These are phyloP conservation scores for Pagrus major DNA, from an alignment of 2,113 vertebrate genomes.

Conservation along the genomic window DNA sequence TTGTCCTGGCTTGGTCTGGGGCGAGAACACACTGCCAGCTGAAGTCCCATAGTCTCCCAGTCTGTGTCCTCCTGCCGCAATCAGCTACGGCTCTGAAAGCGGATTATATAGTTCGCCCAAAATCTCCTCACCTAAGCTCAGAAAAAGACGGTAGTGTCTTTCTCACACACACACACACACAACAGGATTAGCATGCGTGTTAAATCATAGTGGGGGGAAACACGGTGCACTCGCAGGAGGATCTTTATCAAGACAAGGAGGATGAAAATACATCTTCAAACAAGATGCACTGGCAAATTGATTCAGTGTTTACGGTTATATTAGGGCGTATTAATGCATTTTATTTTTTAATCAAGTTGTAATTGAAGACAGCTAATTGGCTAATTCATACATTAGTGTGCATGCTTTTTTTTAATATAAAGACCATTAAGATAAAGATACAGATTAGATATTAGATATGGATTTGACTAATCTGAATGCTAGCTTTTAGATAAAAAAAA, in stretches of 20 bases:
- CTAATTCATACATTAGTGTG: background rate
- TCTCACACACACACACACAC: slow-evolving; percentile 19
- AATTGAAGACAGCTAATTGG: background rate
- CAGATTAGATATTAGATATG: background rate
- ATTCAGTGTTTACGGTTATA: slow-evolving; percentile 28
- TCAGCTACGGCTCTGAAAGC: slow-evolving; percentile 43
- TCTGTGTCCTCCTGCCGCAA: slow-evolving; percentile 44
- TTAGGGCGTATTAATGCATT: background rate
- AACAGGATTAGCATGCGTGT: slow-evolving; percentile 72
- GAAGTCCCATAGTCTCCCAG: slow-evolving; percentile 36
- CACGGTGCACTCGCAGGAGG: slow-evolving; percentile 6
- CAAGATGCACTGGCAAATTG: slow-evolving; percentile 10
- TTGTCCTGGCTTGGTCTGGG: slow-evolving; percentile 1
- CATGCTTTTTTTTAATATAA: slow-evolving; percentile 6
- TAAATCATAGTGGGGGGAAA: slow-evolving; percentile 27
- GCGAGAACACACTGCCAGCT: slow-evolving; percentile 40
- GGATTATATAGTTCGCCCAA: slow-evolving; percentile 56
- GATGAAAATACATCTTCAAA: slow-evolving; percentile 36
- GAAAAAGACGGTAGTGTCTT: background rate
- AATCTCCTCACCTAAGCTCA: slow-evolving; percentile 51
- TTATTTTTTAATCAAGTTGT: slow-evolving; percentile 7
- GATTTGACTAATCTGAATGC: background rate
- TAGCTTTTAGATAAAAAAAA: slow-evolving; percentile 4
- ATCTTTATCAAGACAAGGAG: slow-evolving; percentile 46
- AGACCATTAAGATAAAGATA: slow-evolving; percentile 5